phyloP scores from a whole-genome alignment of 2,797 vertebrate genomes.

The Potorous gilbertii region DNA sequence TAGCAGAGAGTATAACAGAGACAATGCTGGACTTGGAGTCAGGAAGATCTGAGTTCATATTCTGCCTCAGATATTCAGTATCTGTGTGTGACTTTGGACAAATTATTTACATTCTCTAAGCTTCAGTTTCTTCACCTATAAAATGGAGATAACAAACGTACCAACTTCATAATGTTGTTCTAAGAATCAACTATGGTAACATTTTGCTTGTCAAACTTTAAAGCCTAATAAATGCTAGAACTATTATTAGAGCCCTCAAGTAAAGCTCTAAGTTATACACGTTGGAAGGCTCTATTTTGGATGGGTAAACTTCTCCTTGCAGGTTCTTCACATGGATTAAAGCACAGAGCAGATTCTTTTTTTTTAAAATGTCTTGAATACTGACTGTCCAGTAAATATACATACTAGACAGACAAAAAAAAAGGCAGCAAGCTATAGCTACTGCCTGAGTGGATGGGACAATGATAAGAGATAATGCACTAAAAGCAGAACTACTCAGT shows the following conservation, averaged over 20 bases:
- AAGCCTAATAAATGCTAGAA: background rate
- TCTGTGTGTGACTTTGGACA: background rate
- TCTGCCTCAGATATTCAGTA: background rate
- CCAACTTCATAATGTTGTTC: background rate
- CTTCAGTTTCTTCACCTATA: background rate
- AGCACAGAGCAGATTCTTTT: background rate
- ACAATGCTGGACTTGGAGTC: background rate
- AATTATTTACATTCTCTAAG: background rate
- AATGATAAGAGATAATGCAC: background rate
- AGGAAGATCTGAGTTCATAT: background rate
- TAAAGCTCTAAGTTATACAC: background rate
- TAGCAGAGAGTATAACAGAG: background rate
- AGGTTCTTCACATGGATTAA: background rate
- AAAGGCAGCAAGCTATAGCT: background rate
- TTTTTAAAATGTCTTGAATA: too few relatives aligned
- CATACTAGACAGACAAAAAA: background rate
- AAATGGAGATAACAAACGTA: background rate
- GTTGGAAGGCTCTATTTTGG: background rate
- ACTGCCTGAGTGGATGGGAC: background rate
- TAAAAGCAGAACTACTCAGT: too few relatives aligned
- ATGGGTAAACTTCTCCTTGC: background rate
- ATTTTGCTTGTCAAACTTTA: background rate
- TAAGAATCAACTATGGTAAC: background rate
- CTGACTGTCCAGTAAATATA: background rate
- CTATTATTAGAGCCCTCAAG: background rate